Percentiles rank a stretch among this genome's conserved stretches.
Evolutionary conservation across 2,888 invertebrate genomes (phyloP).

Genomic region (Lamellibrachia satsuma): DNA sequence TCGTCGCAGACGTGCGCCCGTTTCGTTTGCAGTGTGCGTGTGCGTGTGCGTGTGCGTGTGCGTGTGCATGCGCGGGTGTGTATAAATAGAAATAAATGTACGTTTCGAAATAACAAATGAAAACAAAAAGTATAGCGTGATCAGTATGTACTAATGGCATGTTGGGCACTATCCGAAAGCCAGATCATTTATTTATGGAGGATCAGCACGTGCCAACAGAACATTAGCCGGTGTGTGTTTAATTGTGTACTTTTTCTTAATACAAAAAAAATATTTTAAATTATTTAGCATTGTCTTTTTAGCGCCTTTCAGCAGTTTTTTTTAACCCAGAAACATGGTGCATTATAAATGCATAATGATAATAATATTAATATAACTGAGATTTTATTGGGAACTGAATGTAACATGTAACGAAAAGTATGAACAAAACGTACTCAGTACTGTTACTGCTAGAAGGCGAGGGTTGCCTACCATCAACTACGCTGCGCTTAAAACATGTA

Average conservation of each 20-base stretch:
- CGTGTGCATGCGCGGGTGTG: too few species aligned
- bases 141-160: not conserved
- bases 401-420: not conserved
- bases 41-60: too few species aligned
- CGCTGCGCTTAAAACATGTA: not conserved
- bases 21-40: too few species aligned
- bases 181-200: not conserved
- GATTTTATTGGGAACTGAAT: not conserved
- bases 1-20: not conserved
- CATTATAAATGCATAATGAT: too few species aligned
- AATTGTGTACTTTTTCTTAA: not conserved
- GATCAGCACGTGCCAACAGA: not conserved
- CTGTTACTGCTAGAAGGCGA: not conserved
- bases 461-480: not conserved
- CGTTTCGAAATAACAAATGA: too few species aligned
- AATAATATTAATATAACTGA: not conserved
- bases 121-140: too few species aligned
- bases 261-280: too few species aligned
- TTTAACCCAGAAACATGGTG: too few species aligned
- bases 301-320: too few species aligned
- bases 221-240: not conserved
- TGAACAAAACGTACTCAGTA: not conserved
- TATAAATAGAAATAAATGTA: too few species aligned
- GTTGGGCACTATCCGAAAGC: not conserved
- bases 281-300: too few species aligned